Base-by-base conservation (phyloP, 1,140 invertebrate genomes). In the Pseudomyrmex flavicornis region DNA sequence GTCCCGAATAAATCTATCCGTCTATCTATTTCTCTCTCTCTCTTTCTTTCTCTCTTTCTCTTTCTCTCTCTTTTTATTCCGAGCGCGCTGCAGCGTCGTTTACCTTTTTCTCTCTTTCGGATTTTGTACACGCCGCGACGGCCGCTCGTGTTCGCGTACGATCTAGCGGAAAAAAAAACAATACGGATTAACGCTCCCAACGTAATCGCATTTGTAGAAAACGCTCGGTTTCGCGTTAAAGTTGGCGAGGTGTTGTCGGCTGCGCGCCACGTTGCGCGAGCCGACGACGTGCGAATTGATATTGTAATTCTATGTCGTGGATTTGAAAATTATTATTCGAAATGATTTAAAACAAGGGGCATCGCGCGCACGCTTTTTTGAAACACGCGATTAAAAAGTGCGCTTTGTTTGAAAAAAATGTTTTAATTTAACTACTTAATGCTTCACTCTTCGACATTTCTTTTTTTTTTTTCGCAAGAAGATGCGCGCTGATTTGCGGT, bases 101-200 rank as follows among this genome's bases (percentile, higher is more conserved):
- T 50, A 69, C 50, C 66, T 52, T 69, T 59, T 8, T 69, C 63
- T 70, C 66, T 48, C 70, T 63, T 46, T 15, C n/a, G 10, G 13
- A 13, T 83, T 70, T 56, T 73, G 59, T 72, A 15, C 79, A n/a
- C 75, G 44, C n/a, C 35, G 59, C 58, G 13, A 52, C 56, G 12
- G 58, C 61, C 54, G 68, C 48, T 65, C n/a, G 56, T 62, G 26
- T 74, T 88, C 69, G 82, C 56, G 56, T 80, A 74, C 86, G 50
- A 88, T 87, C 73, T 79, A 20, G 12, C 48, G 75, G 61, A 87
- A 85, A 85, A 80, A 87, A 62, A 82, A 66, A 77, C 63, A 85
- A 88, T 65, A 74, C 22, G 86, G 73, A 85, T 88, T 88, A 88
- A 82, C 83, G 87, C 54, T 80, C 44, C 68, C 44, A 35, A 35